These are phyloP conservation scores for human DNA, from an alignment of 2,113 vertebrate species.

Conservation along the genomic window GRCh38 chr4:67773501-67774000, in stretches of 20 bases:
- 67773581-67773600: background rate
- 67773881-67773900: conserved; percentile 83
- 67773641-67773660: background rate
- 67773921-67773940: background rate
- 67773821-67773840: conserved; percentile 87
- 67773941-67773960: background rate
- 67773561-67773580: background rate
- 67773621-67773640: background rate
- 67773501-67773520: background rate
- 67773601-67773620: background rate
- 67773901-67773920: conserved; percentile 27
- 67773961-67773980: background rate
- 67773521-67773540: background rate
- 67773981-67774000: background rate
- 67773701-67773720: conserved; percentile 75
- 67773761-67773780: conserved; percentile 94
- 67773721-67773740: conserved; percentile 92
- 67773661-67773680: background rate
- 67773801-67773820: conserved; percentile 96
- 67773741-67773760: conserved; percentile 91
- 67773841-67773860: conserved; percentile 88
- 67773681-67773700: background rate
- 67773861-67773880: conserved; percentile 74
- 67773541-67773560: background rate
- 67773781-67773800: conserved; percentile 86